These are phyloP conservation scores for Rhyacichthys aspro DNA, from an alignment of 2,797 vertebrate genomes.

Conservation along the genomic window DNA sequence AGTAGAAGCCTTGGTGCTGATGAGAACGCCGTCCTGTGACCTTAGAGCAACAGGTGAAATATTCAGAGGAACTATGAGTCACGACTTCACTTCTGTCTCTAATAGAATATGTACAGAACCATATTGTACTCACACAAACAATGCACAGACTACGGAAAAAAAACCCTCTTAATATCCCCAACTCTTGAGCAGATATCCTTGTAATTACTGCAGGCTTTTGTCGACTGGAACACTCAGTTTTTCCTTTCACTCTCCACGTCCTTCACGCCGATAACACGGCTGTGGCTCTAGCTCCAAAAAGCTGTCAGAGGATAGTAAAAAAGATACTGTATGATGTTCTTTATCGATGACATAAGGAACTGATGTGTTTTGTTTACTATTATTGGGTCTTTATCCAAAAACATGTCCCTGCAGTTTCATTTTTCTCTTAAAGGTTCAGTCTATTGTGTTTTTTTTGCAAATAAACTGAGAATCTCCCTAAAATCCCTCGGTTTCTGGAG, in stretches of 20 bases:
- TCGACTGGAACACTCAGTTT: neutral
- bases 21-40: too few relatives aligned
- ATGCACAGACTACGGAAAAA: neutral
- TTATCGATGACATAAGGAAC: too few relatives aligned
- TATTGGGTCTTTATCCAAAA: too few relatives aligned
- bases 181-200: neutral
- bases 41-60: neutral
- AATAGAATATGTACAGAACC: too few relatives aligned
- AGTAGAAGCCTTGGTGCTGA: too few relatives aligned
- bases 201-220: constrained; percentile 6
- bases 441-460: too few relatives aligned
- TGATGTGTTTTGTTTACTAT: too few relatives aligned
- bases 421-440: too few relatives aligned
- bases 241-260: constrained; percentile 5
- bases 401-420: too few relatives aligned
- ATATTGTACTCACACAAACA: constrained; percentile 1
- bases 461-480: too few relatives aligned
- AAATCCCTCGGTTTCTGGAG: too few relatives aligned
- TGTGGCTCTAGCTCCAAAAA: neutral
- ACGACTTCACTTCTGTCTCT: neutral
- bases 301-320: constrained; percentile 3
- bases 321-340: too few relatives aligned
- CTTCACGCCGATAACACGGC: constrained; percentile 2
- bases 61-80: neutral
- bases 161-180: neutral